Conservation (phyloP, 2,113 vertebrate species). For the Catharus bicknelli region DNA sequence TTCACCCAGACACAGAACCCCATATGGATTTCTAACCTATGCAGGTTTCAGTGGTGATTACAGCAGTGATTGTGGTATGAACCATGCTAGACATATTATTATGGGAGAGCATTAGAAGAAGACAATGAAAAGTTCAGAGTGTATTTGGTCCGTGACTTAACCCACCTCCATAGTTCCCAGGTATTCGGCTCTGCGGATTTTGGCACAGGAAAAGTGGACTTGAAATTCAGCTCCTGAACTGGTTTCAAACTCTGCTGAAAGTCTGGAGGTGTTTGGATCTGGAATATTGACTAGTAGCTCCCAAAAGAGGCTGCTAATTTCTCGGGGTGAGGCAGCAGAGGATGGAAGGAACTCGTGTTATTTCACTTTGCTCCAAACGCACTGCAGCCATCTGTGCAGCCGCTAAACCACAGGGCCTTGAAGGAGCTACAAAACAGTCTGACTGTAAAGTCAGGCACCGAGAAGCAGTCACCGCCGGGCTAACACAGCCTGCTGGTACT, state of each 20-base stretch:
- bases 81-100: constrained; percentile 33
- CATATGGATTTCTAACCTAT: constrained; percentile 48
- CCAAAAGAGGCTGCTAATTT: constrained; percentile 50
- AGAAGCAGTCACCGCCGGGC: not conserved
- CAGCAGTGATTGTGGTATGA: not conserved
- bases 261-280: not conserved
- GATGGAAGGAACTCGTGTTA: constrained; percentile 35
- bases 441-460: constrained; percentile 9
- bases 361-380: constrained; percentile 22
- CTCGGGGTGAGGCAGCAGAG: not conserved
- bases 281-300: constrained; percentile 43
- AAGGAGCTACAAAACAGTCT: not conserved
- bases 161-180: constrained; percentile 40
- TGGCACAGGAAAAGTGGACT: constrained; percentile 19
- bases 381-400: constrained; percentile 25
- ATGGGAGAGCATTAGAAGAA: not conserved
- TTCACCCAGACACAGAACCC: not conserved
- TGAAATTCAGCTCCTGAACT: constrained; percentile 34
- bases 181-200: constrained; percentile 4
- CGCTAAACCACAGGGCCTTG: not conserved
- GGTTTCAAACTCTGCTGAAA: constrained; percentile 33
- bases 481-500: constrained; percentile 59
- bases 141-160: not conserved
- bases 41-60: constrained; percentile 39
- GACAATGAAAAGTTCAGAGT: constrained; percentile 6